These are phyloP conservation scores for Pseudobourletiella spinata DNA, from an alignment of 1,140 invertebrate species.

Conservation along the genomic window DNA sequence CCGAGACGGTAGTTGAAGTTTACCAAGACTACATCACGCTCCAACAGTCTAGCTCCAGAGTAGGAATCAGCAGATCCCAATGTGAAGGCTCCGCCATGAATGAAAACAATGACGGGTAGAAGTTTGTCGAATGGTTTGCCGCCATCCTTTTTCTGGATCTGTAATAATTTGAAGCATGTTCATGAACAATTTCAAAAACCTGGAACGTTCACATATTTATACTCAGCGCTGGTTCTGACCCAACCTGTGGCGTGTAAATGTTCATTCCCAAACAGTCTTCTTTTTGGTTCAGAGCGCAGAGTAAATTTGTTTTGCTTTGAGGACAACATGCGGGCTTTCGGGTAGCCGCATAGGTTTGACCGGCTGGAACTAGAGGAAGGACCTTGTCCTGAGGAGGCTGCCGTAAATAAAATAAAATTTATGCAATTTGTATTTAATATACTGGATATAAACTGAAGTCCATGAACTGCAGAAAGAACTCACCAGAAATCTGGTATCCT, in stretches of 20 bases:
- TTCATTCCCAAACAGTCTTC: not conserved
- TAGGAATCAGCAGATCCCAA: not conserved
- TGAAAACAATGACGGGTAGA: conserved; percentile 10
- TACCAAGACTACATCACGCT: conserved; percentile 12
- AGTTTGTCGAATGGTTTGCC: not conserved
- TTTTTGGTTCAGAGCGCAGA: not conserved
- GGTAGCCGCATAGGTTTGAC: not conserved
- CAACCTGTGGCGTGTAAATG: not conserved
- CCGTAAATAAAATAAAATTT: not conserved
- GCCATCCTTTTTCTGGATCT: not conserved
- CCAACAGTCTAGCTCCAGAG: conserved; percentile 1
- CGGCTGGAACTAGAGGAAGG: not conserved
- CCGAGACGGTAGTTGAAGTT: conserved; percentile 18
- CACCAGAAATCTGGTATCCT: not conserved
- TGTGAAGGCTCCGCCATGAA: conserved; percentile 18
- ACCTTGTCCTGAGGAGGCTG: not conserved
- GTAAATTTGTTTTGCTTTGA: not conserved
- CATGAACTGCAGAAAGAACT: not conserved
- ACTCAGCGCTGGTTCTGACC: not conserved
- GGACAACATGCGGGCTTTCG: not conserved
- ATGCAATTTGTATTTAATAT: not conserved
- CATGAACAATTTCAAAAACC: not conserved
- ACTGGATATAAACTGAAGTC: not conserved
- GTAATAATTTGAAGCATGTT: not conserved
- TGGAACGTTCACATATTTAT: not conserved